Conservation (phyloP, 2,797 vertebrate species). For the Mormyrus hasselquistii region DNA sequence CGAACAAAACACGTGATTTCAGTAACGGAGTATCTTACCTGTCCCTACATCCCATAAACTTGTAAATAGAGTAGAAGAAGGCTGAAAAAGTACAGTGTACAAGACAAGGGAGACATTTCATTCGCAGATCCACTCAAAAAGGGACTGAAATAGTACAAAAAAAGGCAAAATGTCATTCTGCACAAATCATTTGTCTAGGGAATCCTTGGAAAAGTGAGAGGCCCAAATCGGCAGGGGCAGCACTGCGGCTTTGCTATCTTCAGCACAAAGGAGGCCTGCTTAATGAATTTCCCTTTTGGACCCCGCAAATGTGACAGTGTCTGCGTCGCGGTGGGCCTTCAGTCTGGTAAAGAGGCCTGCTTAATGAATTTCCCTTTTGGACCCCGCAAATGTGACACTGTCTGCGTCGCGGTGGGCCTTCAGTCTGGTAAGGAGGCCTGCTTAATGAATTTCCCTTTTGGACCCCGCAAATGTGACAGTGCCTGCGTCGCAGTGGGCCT, state of each 20-base stretch:
- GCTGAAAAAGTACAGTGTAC: neutral
- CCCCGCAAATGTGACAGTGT: neutral
- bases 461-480: neutral
- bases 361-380: neutral
- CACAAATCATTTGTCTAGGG: neutral
- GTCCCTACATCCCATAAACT: neutral
- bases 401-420: too few relatives aligned
- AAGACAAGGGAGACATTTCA: neutral
- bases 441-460: neutral
- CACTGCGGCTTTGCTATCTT: neutral
- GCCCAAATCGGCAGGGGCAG: neutral
- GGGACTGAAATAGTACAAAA: neutral
- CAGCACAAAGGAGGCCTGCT: neutral
- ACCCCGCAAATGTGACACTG: neutral
- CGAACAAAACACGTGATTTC: neutral
- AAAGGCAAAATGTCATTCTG: neutral
- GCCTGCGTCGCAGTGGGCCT: neutral
- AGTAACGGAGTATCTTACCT: neutral
- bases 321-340: neutral
- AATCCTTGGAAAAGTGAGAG: neutral
- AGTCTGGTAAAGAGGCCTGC: neutral
- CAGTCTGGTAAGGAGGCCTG: neutral
- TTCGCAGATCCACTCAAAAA: neutral
- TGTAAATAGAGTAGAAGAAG: neutral
- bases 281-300: neutral